A percentile compares a stretch with the other conserved stretches of the same genome.
These are phyloP conservation scores for Dipodomys ordii DNA, from an alignment of 2,113 vertebrate genomes.

Conservation along the genomic window DNA sequence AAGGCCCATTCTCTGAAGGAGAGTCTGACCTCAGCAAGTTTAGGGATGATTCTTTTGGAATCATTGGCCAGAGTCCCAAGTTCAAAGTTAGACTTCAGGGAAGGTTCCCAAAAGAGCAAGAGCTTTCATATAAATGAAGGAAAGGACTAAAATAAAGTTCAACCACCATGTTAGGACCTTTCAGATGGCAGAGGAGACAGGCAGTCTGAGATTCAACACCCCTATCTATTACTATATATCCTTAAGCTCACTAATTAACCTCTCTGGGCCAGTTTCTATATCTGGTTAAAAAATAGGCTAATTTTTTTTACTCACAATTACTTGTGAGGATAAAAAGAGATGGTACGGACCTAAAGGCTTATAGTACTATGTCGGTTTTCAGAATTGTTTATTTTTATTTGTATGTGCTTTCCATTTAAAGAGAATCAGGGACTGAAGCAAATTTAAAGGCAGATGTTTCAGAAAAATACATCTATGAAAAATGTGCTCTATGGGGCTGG, in stretches of 20 bases:
- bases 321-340: neutral
- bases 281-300: neutral
- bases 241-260: neutral
- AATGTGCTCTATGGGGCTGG: neutral
- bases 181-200: neutral
- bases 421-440: constrained; percentile 50
- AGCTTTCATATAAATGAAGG: neutral
- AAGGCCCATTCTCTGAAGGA: constrained; percentile 3
- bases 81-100: neutral
- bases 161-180: neutral
- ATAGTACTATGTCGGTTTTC: neutral
- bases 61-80: neutral
- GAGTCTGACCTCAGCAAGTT: constrained; percentile 15
- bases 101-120: neutral
- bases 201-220: neutral
- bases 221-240: neutral
- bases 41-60: constrained; percentile 12
- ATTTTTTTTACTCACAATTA: constrained; percentile 23
- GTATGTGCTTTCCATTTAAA: constrained; percentile 58
- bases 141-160: neutral
- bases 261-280: neutral
- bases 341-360: neutral
- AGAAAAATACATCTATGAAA: constrained; percentile 31
- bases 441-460: constrained; percentile 55
- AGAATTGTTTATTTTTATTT: constrained; percentile 47